Evolutionary conservation across 1,140 invertebrate genomes (phyloP).

Genomic region (Drosophila ficusphila): DNA sequence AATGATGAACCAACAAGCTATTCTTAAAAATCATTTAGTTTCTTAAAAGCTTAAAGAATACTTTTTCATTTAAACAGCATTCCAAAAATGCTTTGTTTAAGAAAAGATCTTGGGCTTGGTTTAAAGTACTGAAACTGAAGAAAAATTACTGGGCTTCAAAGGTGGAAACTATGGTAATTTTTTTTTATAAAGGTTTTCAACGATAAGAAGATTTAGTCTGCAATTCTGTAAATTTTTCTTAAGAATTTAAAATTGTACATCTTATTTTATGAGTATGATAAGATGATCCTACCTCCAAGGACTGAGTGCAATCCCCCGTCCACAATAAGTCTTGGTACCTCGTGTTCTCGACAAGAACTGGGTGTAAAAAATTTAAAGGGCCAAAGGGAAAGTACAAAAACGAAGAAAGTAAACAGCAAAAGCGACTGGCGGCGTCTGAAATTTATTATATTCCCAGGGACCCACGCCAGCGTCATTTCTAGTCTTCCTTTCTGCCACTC

Average conservation of each 20-base stretch:
- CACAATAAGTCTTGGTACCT: constrained; percentile 27
- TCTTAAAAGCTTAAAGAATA: no score
- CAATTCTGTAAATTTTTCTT: background rate
- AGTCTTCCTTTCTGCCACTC: constrained; percentile 33
- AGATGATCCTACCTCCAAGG: background rate
- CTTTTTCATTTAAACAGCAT: no score
- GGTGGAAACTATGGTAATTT: no score
- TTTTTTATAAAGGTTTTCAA: no score
- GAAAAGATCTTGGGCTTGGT: no score
- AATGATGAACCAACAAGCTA: no score
- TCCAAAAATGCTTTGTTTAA: no score
- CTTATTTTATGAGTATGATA: background rate
- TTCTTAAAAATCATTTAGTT: no score
- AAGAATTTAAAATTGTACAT: background rate
- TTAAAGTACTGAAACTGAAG: no score
- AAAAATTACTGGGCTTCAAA: no score
- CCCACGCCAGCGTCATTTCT: constrained; percentile 48
- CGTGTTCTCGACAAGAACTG: constrained; percentile 8
- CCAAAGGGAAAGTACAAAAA: constrained; percentile 22
- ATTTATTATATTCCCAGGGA: constrained; percentile 73
- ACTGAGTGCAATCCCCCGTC: constrained; percentile 5
- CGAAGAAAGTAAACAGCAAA: constrained; percentile 75
- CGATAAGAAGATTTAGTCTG: no score
- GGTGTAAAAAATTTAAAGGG: constrained; percentile 18
- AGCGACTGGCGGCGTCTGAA: constrained; percentile 65